These are phyloP conservation scores for Apantesis nais DNA, from an alignment of 2,888 invertebrate genomes.

Conservation along the genomic window DNA sequence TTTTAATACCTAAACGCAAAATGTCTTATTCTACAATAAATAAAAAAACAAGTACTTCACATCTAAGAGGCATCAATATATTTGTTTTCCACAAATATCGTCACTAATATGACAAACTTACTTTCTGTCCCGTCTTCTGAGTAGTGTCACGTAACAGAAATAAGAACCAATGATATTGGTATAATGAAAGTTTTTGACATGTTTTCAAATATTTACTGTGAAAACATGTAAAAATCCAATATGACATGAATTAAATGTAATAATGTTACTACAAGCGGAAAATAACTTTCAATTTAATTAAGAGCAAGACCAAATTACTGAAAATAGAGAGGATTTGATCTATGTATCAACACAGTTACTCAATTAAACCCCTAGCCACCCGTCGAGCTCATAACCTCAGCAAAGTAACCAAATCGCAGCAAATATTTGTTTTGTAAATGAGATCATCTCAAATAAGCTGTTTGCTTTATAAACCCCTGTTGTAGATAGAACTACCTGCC, in stretches of 20 bases:
- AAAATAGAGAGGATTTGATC: neutral
- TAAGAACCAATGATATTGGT: neutral
- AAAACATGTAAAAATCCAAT: neutral
- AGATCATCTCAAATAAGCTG: constrained; percentile 21
- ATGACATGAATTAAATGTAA: neutral
- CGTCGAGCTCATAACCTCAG: neutral
- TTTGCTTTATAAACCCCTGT: constrained; percentile 22
- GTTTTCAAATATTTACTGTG: too few species aligned
- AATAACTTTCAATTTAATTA: neutral
- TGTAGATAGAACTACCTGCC: constrained; percentile 16
- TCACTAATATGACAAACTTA: neutral
- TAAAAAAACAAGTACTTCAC: neutral
- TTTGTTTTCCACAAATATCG: neutral
- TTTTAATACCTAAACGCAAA: too few species aligned
- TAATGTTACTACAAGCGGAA: neutral
- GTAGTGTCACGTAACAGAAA: neutral
- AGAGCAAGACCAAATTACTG: neutral
- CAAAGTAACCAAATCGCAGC: neutral
- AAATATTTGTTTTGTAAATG: constrained; percentile 19
- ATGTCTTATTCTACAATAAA: neutral
- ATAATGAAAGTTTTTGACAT: too few species aligned
- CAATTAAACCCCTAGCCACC: constrained; percentile 3
- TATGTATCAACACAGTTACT: constrained; percentile 2
- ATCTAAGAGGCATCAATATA: neutral
- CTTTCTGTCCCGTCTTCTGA: neutral